These are phyloP conservation scores for Mnemiopsis leidyi DNA, from an alignment of 37 sponge, comb jelly and placozoan genomes.

Conservation along the genomic window DNA sequence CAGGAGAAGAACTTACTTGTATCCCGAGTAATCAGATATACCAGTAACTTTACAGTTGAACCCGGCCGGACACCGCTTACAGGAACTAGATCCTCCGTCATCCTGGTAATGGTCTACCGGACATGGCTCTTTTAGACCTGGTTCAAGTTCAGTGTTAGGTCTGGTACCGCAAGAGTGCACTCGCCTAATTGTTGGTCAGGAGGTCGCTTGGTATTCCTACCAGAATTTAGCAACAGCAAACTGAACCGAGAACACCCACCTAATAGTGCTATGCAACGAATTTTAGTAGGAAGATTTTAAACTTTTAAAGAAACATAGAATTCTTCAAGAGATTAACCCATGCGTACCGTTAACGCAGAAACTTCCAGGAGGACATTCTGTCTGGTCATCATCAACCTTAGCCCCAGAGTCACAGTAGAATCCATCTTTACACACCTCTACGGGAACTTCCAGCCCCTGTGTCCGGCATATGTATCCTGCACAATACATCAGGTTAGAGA, in stretches of 20 bases:
- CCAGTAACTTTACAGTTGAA: slow-evolving; percentile 44
- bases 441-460: neutral
- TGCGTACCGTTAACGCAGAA: slow-evolving; percentile 1
- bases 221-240: no score
- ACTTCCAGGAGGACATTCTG: slow-evolving; percentile 16
- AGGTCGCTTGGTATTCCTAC: no score
- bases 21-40: slow-evolving; percentile 13
- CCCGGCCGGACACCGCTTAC: slow-evolving; percentile 57
- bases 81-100: slow-evolving; percentile 2
- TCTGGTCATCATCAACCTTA: neutral
- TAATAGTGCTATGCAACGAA: no score
- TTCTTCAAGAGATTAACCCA: neutral
- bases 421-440: neutral
- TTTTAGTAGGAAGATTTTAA: no score
- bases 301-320: no score
- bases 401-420: slow-evolving; percentile 17
- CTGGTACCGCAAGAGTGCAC: neutral
- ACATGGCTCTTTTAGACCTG: slow-evolving; percentile 33
- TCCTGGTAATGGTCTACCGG: slow-evolving; percentile 66
- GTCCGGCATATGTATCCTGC: neutral
- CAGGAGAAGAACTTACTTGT: slow-evolving; percentile 25
- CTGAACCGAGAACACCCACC: no score
- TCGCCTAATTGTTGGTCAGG: neutral
- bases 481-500: neutral
- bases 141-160: neutral